Base-by-base conservation (phyloP, 2,113 vertebrate species). In the Archocentrus centrarchus region DNA sequence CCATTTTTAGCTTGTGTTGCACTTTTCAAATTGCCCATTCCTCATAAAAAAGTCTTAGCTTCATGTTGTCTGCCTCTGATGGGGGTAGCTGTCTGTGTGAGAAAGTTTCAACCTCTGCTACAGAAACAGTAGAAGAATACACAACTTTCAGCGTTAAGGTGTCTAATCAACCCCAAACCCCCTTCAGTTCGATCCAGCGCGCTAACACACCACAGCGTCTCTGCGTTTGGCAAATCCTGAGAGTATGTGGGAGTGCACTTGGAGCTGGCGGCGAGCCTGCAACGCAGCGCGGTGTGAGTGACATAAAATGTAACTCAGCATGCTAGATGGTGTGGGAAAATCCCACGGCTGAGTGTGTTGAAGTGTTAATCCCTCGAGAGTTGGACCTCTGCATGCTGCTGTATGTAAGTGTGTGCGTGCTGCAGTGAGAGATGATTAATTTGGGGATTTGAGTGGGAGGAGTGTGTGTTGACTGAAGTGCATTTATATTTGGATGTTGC, bases 351-450 rank as follows among this genome's bases (percentile, higher is more conserved):
- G 53, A 79, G 81, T 77, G 90, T 82, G 88, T 44, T 89, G 88
- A 93, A 82, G 86, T 87, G 93, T 89, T 91, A 91, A 92, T 90
- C 92, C 92, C 85, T 53, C 1, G 66, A 84, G 89, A 80, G 83
- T 82, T 60, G 80, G 27, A 82, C 82, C 75, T 68, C 68, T 87
- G 61, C 32, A 75, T 37, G 44, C 39, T 63, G 53, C 30, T 39
- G 41, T 64, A 79, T 59, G 47, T 3, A 4, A 14, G 14, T 55
- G 59, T 75, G 4, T 70, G 64, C 32, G 50, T 75, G 77, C 17
- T 80, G 83, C 55, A 82, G 62, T 24, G 17, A 58, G 27, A 82
- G 81, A 88, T 85, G 82, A 91, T 88, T 87, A 47, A 87, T 87
- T 86, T 75, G 20, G 68, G 78, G 83, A 82, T 70, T 80, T 79